Base-by-base conservation (phyloP, 2,113 vertebrate genomes). In the Chinchilla lanigera region DNA sequence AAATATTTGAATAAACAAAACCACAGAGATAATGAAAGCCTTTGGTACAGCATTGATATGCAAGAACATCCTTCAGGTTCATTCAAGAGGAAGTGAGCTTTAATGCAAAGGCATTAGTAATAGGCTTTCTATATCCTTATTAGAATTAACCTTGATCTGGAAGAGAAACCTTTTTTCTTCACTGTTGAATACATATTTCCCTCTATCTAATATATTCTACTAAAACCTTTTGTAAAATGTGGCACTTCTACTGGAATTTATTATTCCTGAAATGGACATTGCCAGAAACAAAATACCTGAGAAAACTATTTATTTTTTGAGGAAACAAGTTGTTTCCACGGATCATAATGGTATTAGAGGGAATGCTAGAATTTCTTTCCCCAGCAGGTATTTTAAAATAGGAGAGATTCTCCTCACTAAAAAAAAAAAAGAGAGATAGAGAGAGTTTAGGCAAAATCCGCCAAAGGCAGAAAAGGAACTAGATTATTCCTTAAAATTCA, bases 141-240 rank as follows among this genome's bases (percentile, higher is more conserved):
- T 97, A 92, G 93, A 95, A 94, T 95, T 96, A 97, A 95, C 93
- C 97, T 97, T 91, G 78, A 94, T 98, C 89, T 93, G 89, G 80
- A 96, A 96, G 94, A 96, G 94, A 95, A 96, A 86, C 47, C 33
- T 47, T 88, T 56, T 95, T 96, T 83, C 77, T 96, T 97, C 88
- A 63, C 81, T 13, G 24, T 47, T 95, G 75, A 97, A 94, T 94
- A 88, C 69, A 5, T 96, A 95, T 90, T 97, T 52, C 81, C 93
- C 73, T 89, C 67, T 63, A 81, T 85, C 80, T 83, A 88, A 97
- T 95, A 86, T 50, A 87, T 81, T 93, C 82, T 81, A 63, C 67
- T 90, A 94, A 94, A 93, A 63, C 19, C 77, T 90, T 95, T 41
- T 33, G 54, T 10, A 75, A 75, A 82, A 69, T 50, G 47, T 85